Percentiles rank a stretch among this genome's conserved stretches.
These are phyloP conservation scores for Taenaris catops DNA, from an alignment of 2,888 invertebrate genomes.

Conservation along the genomic window DNA sequence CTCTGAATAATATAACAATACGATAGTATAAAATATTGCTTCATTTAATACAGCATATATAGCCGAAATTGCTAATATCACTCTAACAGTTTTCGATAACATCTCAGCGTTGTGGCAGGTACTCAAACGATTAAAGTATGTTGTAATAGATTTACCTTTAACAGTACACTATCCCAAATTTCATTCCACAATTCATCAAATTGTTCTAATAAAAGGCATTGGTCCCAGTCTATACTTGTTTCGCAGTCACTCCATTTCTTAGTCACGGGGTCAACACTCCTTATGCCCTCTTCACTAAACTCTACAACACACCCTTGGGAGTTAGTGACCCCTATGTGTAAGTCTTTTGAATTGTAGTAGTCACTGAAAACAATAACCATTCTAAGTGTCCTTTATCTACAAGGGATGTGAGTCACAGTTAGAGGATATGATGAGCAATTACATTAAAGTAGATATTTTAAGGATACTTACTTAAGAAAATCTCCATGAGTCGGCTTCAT, in stretches of 20 bases:
- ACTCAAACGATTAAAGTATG: too few relatives aligned
- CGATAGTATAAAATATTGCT: too few relatives aligned
- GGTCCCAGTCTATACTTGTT: constrained; percentile 83
- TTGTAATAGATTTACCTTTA: constrained; percentile 71
- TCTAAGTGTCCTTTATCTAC: constrained; percentile 20
- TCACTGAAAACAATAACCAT: too few relatives aligned
- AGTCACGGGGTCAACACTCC: constrained; percentile 71
- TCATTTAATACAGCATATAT: too few relatives aligned
- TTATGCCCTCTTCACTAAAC: constrained; percentile 89
- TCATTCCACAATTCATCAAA: constrained; percentile 86
- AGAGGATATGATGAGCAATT: constrained; percentile 15
- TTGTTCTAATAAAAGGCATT: constrained; percentile 84
- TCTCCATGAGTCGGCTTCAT: constrained; percentile 93
- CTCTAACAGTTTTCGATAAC: too few relatives aligned
- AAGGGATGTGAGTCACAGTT: constrained; percentile 29
- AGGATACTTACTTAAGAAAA: constrained; percentile 87
- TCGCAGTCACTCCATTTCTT: constrained; percentile 81
- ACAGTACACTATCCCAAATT: constrained; percentile 86
- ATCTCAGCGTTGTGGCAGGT: too few relatives aligned
- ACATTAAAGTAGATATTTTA: constrained; percentile 1
- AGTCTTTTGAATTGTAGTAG: constrained; percentile 89
- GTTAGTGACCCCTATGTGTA: constrained; percentile 95
- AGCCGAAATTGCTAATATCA: too few relatives aligned
- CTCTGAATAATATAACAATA: too few relatives aligned
- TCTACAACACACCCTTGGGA: constrained; percentile 90